A percentile compares a stretch with the other conserved stretches of the same genome.
Evolutionary conservation across 1,140 invertebrate genomes (phyloP).

Genomic region (Calephelis nemesis): DNA sequence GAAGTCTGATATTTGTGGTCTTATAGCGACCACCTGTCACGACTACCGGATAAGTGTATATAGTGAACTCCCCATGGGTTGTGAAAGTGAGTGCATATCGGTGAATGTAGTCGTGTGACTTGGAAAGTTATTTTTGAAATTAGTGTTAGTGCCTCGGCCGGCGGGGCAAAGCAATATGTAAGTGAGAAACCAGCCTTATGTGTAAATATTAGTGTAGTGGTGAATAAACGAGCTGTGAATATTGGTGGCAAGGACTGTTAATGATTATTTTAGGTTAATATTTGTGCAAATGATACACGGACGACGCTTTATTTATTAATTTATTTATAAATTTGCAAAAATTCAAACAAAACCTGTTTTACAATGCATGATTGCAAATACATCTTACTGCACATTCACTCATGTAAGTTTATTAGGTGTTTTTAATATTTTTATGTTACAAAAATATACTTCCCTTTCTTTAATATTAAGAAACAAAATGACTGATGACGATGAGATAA

Average conservation of each 20-base stretch:
- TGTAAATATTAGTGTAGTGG: conserved; percentile 70
- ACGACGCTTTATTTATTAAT: conserved; percentile 21
- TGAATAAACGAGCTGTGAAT: conserved; percentile 56
- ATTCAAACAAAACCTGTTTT: conserved; percentile 5
- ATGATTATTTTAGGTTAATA: conserved; percentile 44
- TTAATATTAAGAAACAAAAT: too few species aligned
- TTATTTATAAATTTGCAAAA: conserved; percentile 15
- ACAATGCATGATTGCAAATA: conserved; percentile 10
- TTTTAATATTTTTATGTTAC: too few species aligned
- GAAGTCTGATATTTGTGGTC: conserved; percentile 56
- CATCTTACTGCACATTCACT: too few species aligned
- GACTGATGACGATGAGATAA: too few species aligned
- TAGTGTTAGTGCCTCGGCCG: conserved; percentile 40
- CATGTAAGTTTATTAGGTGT: too few species aligned
- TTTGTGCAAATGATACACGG: conserved; percentile 70
- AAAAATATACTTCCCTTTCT: too few species aligned
- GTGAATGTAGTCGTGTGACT: conserved; percentile 31
- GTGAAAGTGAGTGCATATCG: conserved; percentile 23
- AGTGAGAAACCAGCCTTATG: conserved; percentile 73
- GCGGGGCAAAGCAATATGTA: conserved; percentile 45
- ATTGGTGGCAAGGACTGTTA: conserved; percentile 49
- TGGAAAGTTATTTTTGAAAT: conserved; percentile 41
- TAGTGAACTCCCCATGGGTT: conserved; percentile 16
- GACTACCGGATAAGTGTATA: conserved; percentile 22
- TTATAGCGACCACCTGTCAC: conserved; percentile 43